A percentile compares a stretch with the other conserved stretches of the same genome.
These are phyloP conservation scores for Netelia virgata DNA, from an alignment of 2,888 invertebrate species.

Conservation along the genomic window DNA sequence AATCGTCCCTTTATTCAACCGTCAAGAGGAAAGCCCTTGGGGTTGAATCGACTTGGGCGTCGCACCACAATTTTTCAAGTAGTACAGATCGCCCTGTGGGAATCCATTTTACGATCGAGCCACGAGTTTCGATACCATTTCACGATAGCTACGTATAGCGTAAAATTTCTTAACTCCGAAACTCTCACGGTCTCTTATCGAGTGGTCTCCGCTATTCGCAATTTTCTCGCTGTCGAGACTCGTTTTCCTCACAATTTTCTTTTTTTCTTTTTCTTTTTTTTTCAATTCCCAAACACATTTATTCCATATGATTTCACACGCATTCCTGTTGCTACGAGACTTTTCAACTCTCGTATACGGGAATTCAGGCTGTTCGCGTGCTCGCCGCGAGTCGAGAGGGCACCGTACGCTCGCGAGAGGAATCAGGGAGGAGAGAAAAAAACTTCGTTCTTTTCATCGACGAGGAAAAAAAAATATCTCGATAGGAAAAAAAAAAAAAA, in stretches of 20 bases:
- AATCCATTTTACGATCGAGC: conserved; percentile 1
- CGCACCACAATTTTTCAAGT: conserved; percentile 17
- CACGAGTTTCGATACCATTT: conserved; percentile 5
- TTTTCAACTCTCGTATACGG: background rate
- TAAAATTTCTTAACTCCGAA: background rate
- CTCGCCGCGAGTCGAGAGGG: background rate
- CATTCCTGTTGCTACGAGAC: background rate
- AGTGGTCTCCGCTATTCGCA: background rate
- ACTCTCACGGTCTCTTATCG: background rate
- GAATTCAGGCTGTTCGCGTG: background rate
- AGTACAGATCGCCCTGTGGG: conserved; percentile 27
- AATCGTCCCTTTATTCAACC: background rate
- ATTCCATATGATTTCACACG: background rate
- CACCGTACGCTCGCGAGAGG: background rate
- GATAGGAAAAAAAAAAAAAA: background rate
- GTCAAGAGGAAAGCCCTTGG: background rate
- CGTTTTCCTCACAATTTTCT: background rate
- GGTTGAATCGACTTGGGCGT: background rate
- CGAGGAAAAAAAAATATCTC: background rate
- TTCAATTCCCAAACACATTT: background rate
- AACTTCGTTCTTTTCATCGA: conserved; percentile 36
- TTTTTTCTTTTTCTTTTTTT: background rate
- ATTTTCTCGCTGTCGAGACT: background rate
- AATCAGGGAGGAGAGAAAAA: conserved; percentile 17
- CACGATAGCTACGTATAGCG: background rate